Percentiles rank a stretch among this genome's conserved stretches.
Conservation (phyloP, 2,113 vertebrate genomes). For the Phaethornis superciliosus region DNA sequence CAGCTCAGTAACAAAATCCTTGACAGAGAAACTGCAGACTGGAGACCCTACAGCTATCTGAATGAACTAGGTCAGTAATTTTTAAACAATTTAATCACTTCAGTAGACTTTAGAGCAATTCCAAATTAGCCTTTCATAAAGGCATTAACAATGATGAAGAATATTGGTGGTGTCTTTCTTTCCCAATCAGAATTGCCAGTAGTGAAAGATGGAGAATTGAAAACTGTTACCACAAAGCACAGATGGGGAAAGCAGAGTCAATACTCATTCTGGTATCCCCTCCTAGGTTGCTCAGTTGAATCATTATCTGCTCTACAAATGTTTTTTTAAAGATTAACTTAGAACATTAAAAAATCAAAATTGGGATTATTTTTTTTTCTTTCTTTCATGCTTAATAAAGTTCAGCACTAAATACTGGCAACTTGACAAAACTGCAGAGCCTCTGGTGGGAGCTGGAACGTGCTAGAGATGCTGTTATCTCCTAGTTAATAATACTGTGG, state of each 20-base stretch:
- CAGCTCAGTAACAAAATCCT: conserved; percentile 89
- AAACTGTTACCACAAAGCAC: background rate
- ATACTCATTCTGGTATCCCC: background rate
- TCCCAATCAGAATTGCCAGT: background rate
- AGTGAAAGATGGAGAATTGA: background rate
- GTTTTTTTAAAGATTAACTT: background rate
- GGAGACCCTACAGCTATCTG: conserved; percentile 94
- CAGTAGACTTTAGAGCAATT: conserved; percentile 5
- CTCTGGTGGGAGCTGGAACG: background rate
- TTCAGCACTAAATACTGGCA: background rate
- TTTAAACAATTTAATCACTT: conserved; percentile 52
- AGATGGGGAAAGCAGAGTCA: background rate
- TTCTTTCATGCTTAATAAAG: background rate
- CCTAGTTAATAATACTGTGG: background rate
- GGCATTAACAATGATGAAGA: background rate
- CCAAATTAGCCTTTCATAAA: conserved; percentile 21
- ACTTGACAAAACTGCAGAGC: background rate
- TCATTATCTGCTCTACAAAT: background rate
- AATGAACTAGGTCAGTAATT: conserved; percentile 91
- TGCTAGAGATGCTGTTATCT: background rate
- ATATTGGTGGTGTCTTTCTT: background rate
- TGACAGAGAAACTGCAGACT: conserved; percentile 85
- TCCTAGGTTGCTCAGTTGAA: background rate
- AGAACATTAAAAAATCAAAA: background rate
- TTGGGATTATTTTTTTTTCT: background rate